Conservation (phyloP, 2,113 vertebrate genomes). For the Passer montanus region DNA sequence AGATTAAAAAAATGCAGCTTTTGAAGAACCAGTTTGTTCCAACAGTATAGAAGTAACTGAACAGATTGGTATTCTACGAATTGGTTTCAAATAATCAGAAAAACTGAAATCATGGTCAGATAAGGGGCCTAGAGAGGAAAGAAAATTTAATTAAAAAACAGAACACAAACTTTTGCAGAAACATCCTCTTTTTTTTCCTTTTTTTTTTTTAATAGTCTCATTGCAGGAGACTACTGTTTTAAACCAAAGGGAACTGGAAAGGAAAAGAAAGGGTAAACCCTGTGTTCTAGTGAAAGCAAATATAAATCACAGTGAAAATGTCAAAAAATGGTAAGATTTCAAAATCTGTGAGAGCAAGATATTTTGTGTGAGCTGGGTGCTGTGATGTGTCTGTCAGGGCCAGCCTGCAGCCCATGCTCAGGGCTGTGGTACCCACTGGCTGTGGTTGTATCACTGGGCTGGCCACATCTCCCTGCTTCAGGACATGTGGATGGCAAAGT, state of each 20-base stretch:
- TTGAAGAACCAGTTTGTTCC: background rate
- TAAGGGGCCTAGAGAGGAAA: background rate
- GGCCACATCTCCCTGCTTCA: background rate
- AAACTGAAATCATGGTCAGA: background rate
- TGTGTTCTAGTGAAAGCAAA: background rate
- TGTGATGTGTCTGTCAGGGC: background rate
- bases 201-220: background rate
- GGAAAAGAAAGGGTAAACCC: background rate
- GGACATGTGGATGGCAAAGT: background rate
- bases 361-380: background rate
- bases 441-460: background rate
- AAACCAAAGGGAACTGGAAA: background rate
- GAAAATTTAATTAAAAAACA: background rate
- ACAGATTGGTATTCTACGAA: accelerated
- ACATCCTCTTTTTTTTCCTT: no score
- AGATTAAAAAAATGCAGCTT: background rate
- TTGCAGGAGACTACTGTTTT: background rate
- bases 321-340: background rate
- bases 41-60: background rate
- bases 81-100: background rate
- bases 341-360: background rate
- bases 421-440: background rate
- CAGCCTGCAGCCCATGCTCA: background rate
- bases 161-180: background rate
- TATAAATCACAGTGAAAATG: background rate